These are phyloP conservation scores for Malurus leucopterus DNA, from an alignment of 2,797 vertebrate species.

Conservation along the genomic window DNA sequence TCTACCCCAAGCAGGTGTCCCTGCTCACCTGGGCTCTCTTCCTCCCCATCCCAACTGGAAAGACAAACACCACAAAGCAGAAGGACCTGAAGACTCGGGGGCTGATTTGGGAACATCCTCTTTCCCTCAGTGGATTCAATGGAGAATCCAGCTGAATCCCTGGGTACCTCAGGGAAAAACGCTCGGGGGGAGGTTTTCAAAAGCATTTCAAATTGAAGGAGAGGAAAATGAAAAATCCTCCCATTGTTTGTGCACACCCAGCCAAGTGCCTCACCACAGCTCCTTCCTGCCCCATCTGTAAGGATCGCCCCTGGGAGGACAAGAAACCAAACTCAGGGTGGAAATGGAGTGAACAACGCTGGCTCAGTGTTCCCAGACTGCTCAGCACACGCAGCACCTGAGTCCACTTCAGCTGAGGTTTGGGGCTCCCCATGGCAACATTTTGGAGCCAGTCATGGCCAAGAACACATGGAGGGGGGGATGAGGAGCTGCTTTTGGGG, in stretches of 20 bases:
- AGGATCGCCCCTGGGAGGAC: neutral
- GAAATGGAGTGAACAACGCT: fast-evolving
- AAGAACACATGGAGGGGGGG: fast-evolving
- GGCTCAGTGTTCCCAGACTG: neutral
- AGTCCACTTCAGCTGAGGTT: neutral
- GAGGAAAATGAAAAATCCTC: neutral
- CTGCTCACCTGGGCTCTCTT: neutral
- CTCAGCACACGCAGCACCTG: neutral
- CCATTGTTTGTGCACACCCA: fast-evolving
- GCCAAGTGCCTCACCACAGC: neutral
- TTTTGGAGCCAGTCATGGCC: too few relatives aligned
- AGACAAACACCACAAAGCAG: conserved; percentile 7
- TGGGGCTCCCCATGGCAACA: neutral
- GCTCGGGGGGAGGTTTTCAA: neutral
- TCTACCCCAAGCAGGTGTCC: neutral
- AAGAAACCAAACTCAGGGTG: neutral
- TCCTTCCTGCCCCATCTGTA: neutral
- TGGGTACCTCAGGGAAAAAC: neutral
- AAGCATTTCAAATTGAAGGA: neutral
- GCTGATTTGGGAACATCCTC: neutral
- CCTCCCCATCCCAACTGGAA: neutral
- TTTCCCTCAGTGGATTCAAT: neutral
- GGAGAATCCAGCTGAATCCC: neutral
- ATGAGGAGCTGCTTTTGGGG: neutral
- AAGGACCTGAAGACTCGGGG: neutral